These are phyloP conservation scores for Trachelus iudaicus DNA, from an alignment of 2,888 invertebrate species.

Conservation along the genomic window DNA sequence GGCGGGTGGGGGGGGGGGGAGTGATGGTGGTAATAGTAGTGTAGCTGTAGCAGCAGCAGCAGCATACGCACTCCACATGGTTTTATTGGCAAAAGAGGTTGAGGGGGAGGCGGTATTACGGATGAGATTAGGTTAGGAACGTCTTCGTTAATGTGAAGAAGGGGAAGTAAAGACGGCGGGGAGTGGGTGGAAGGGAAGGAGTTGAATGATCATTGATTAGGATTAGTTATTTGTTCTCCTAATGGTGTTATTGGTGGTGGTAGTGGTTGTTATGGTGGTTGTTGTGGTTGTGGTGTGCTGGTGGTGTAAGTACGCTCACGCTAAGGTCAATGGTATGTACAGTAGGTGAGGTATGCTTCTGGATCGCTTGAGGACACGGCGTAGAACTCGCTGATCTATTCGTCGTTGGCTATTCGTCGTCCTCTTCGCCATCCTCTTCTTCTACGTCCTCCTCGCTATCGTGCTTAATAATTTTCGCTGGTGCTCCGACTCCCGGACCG, in stretches of 20 bases:
- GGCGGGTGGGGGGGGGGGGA: conserved; percentile 22
- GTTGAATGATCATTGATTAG: conserved; percentile 31
- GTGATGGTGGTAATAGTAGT: conserved; percentile 22
- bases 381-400: conserved; percentile 64
- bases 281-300: conserved; percentile 24
- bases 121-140: not conserved
- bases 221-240: conserved; percentile 64
- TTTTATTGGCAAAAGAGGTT: conserved; percentile 15
- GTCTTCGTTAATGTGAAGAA: conserved; percentile 19
- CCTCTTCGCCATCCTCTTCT: conserved; percentile 74
- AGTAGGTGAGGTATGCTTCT: conserved; percentile 66
- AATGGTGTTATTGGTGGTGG: conserved; percentile 32
- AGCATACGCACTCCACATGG: not conserved
- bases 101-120: conserved; percentile 14
- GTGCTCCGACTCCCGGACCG: conserved; percentile 64
- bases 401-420: conserved; percentile 67
- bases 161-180: conserved; percentile 15
- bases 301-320: conserved; percentile 65
- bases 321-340: conserved; percentile 67
- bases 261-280: conserved; percentile 10
- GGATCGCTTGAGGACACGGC: conserved; percentile 63
- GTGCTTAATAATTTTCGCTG: conserved; percentile 69
- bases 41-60: conserved; percentile 25
- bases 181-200: not conserved
- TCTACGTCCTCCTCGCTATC: conserved; percentile 74